Base-by-base conservation (phyloP, 2,113 vertebrate genomes). In the Raja brachyura region DNA sequence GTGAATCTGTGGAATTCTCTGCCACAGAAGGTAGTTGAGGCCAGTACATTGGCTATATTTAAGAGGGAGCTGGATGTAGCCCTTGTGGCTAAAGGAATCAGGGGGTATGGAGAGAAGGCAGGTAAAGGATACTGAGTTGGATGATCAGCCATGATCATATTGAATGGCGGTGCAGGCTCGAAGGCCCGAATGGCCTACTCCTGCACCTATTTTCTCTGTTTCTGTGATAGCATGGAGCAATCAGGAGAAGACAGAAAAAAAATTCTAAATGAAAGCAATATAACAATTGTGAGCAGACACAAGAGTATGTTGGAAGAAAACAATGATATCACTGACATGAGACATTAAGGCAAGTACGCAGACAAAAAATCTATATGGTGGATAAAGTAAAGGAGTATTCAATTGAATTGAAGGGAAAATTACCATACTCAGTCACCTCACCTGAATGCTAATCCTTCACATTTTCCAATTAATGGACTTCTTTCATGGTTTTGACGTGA, bases 391-490 rank as follows among this genome's bases (percentile, higher is more conserved):
- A 48, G 33, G 63, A 68, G 86, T 16, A 5, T 39, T 90, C 39
- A 48, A 48, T 90, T 90, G 66, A 3, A 33, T 90, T 61, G 63
- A 70, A 68, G 86, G 39, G 31, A 22, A 90, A 90, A 90, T 90
- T 68, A 90, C 86, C 31, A 0, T 22, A 68, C 63, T 90, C 86
- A 90, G 18, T 90, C 86, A 68, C 18, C 5, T 33, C 10, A 2
- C 18, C 33, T 90, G 86, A 90, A 90, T 68, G 63, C 31, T 90
- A 90, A 90, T 90, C 86, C 61, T 90, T 90, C 86, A 90, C 86
- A 90, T 90, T 68, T 68, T 90, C 86, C 39, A 48, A 48, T 48
- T 48, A 48, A 48, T 48, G 39, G 3, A 48, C 39, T 48, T 48
- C 39, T 48, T 48, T 48, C 66, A 90, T 31, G 61, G 7, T 70